Evolutionary conservation across 2,888 invertebrate species (phyloP).

Genomic region (Hirtodrosophila confusa): DNA sequence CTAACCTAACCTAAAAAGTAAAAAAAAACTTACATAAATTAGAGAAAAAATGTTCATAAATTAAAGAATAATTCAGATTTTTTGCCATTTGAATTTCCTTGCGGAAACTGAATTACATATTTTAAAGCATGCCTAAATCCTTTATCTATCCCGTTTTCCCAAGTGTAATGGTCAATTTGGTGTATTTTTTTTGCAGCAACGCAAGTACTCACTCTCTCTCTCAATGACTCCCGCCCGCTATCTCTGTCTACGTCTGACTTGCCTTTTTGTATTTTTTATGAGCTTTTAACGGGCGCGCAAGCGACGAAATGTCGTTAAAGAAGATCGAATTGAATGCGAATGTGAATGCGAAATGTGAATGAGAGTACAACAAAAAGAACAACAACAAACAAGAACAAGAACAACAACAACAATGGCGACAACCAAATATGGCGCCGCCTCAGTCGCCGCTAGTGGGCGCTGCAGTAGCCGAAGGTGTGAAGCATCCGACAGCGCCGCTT

Average conservation of each 20-base stretch:
- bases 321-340: slow-evolving; percentile 76
- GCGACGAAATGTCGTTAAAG: slow-evolving; percentile 68
- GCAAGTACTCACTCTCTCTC: slow-evolving; percentile 5
- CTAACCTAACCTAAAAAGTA: too few relatives aligned
- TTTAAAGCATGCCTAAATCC: too few relatives aligned
- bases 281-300: slow-evolving; percentile 48
- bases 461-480: slow-evolving; percentile 59
- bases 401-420: slow-evolving; percentile 17
- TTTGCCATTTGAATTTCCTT: too few relatives aligned
- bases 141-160: not conserved
- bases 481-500: slow-evolving; percentile 40
- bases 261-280: slow-evolving; percentile 59
- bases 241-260: slow-evolving; percentile 43
- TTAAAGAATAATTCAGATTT: too few relatives aligned
- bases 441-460: slow-evolving; percentile 45
- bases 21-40: too few relatives aligned
- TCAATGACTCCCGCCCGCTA: slow-evolving; percentile 8
- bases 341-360: slow-evolving; percentile 63
- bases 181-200: too few relatives aligned
- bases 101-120: too few relatives aligned
- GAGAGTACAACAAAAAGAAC: slow-evolving; percentile 40
- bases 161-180: not conserved
- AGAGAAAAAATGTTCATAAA: too few relatives aligned
- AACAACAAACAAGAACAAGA: slow-evolving; percentile 17
- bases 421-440: slow-evolving; percentile 72